Evolutionary conservation across 2,113 vertebrate species (phyloP).

Genomic region (Peromyscus polionotus): DNA sequence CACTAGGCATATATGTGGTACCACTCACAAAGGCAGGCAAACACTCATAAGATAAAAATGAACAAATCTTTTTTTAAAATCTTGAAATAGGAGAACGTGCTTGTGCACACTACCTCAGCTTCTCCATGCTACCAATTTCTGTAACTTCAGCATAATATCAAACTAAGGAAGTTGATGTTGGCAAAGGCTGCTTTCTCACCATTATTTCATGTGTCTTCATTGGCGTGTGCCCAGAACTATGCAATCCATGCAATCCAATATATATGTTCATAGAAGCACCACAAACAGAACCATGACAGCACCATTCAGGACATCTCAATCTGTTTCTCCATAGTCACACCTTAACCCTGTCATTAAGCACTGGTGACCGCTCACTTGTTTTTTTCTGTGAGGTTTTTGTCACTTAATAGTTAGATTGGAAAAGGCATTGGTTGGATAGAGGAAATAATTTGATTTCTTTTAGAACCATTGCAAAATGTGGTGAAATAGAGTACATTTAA

Average conservation of each 20-base stretch:
- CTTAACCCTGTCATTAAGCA: not conserved
- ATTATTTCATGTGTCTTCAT: not conserved
- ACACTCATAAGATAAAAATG: not conserved
- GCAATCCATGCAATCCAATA: not conserved
- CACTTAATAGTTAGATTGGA: not conserved
- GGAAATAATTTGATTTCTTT: not conserved
- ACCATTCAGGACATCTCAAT: not conserved
- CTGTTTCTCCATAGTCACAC: fast-evolving
- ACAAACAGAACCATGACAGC: not conserved
- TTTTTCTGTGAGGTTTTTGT: not conserved
- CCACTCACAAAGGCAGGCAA: not conserved
- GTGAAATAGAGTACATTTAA: not conserved
- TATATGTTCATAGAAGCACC: not conserved
- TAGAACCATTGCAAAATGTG: not conserved
- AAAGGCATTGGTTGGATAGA: not conserved
- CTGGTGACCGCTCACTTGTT: not conserved
- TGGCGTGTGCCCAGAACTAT: not conserved
- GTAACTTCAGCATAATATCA: not conserved
- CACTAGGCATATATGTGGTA: not conserved
- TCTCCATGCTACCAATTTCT: not conserved
- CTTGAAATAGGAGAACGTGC: not conserved
- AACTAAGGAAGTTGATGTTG: not conserved
- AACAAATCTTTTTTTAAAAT: not conserved
- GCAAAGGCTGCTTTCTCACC: not conserved
- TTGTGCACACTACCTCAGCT: not conserved